Evolutionary conservation across 2,113 vertebrate genomes (phyloP), one percentile per base, ranked within the genome.

Genomic region (Sphaerodactylus townsendi): DNA sequence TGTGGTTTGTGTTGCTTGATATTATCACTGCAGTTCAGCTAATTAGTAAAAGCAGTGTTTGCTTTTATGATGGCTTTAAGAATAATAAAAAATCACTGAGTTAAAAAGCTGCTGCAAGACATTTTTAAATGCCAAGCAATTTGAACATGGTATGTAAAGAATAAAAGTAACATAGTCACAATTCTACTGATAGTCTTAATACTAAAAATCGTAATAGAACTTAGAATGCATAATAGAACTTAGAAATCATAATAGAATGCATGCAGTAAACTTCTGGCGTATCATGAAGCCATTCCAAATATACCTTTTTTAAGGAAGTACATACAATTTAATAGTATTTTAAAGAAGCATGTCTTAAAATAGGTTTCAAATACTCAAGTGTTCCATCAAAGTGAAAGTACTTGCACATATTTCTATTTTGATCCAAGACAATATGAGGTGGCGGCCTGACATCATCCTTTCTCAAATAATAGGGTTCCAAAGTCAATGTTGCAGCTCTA

Each of bases 341-440:
- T 76, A 66, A 2, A 23, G 23, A 28, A 69, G 5, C 7, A 9
- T 11, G 13, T 23, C 13, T 79, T 96, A 85, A 94, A 95, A 93
- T 88, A 88, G 37, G 46, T 77, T 89, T 88, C 56, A 85, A 87
- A 89, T 64, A 33, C 56, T 88, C 84, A 81, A 72, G 19, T 41
- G 86, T 70, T 87, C 44, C 19, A 2, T 82, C 46, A 77, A 3
- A 53, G 81, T 79, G 56, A 81, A 84, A 82, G 70, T 82, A 83
- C 19, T 65, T 79, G 90, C 82, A 90, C 85, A 85, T 74, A 85
- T 85, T 87, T 91, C 62, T 83, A 93, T 89, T 88, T 96, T 90
- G 83, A 90, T 50, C 75, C 8, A 0, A 2, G 68, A 19, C 11
- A 79, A 86, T 59, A 82, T 84, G 93, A 86, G 87, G 71, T 79